These are phyloP conservation scores for Drosophila orena DNA, from an alignment of 1,140 invertebrate genomes.

Conservation along the genomic window DNA sequence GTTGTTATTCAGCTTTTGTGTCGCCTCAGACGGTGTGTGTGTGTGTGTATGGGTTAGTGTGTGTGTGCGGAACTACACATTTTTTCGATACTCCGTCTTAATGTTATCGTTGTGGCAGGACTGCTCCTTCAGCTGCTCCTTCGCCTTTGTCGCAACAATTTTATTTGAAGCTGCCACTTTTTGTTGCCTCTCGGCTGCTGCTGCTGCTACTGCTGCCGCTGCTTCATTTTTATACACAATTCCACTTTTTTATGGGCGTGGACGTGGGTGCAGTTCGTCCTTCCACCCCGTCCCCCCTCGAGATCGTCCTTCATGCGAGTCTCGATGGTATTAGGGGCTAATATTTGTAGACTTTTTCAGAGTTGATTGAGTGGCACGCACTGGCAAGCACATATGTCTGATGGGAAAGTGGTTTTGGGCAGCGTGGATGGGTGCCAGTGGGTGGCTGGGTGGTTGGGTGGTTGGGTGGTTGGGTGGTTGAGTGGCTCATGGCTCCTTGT, in stretches of 20 bases:
- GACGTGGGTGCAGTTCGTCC: conserved; percentile 36
- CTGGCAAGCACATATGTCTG: conserved; percentile 66
- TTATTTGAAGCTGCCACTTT: conserved; percentile 82
- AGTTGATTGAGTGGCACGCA: conserved; percentile 83
- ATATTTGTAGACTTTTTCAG: conserved; percentile 84
- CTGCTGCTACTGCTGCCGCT: conserved; percentile 34
- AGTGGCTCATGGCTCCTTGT: conserved; percentile 13
- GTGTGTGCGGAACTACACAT: conserved; percentile 72
- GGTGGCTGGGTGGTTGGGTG: background rate
- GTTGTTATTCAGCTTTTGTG: conserved; percentile 83
- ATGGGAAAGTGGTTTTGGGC: conserved; percentile 39
- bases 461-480: background rate
- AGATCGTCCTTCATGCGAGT: conserved; percentile 64
- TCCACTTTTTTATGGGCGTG: conserved; percentile 76
- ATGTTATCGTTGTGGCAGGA: conserved; percentile 77
- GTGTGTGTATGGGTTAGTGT: conserved; percentile 35
- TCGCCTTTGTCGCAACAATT: conserved; percentile 82
- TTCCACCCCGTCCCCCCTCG: background rate
- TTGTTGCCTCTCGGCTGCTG: conserved; percentile 56
- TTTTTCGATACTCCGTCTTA: conserved; percentile 83
- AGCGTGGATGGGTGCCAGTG: background rate
- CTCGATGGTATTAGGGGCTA: conserved; percentile 84
- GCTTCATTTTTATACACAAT: conserved; percentile 82
- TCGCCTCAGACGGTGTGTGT: conserved; percentile 37
- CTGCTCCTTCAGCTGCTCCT: conserved; percentile 65